Evolutionary conservation across 1,140 invertebrate genomes (phyloP).

Genomic region (Brachionus calyciflorus): DNA sequence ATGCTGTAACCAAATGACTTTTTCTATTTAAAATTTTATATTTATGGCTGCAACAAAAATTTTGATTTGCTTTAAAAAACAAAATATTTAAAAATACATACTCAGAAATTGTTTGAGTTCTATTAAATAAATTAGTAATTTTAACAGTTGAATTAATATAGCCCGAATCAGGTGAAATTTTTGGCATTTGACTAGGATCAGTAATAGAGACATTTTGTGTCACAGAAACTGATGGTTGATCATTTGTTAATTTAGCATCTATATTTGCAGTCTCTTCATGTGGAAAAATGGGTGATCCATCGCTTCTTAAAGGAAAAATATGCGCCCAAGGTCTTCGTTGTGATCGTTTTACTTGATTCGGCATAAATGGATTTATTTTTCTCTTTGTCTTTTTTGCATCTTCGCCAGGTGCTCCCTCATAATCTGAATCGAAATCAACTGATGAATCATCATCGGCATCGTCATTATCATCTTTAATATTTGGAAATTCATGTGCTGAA

Average conservation of each 20-base stretch:
- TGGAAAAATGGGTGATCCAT: constrained; percentile 37
- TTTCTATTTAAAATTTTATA: too few species aligned
- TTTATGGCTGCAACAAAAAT: too few species aligned
- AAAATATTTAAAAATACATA: neutral
- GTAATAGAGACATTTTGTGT: neutral
- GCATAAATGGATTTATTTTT: constrained; percentile 89
- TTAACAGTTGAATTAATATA: neutral
- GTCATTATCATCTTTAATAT: neutral
- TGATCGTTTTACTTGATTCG: constrained; percentile 90
- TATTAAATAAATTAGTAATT: neutral
- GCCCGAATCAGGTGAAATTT: constrained; percentile 17
- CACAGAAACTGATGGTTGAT: neutral
- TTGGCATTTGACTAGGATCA: neutral
- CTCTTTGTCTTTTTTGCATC: constrained; percentile 38
- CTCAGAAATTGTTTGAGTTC: neutral
- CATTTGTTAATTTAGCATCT: neutral
- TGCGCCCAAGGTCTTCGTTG: constrained; percentile 95
- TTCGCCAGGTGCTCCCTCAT: neutral
- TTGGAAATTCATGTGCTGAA: neutral
- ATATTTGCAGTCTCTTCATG: neutral
- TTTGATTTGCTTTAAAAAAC: neutral
- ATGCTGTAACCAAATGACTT: too few species aligned
- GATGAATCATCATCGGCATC: constrained; percentile 20
- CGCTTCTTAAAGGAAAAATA: constrained; percentile 73
- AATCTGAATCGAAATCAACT: constrained; percentile 17